These are phyloP conservation scores for Macrosteles quadrilineatus DNA, from an alignment of 1,140 invertebrate species.

Conservation along the genomic window DNA sequence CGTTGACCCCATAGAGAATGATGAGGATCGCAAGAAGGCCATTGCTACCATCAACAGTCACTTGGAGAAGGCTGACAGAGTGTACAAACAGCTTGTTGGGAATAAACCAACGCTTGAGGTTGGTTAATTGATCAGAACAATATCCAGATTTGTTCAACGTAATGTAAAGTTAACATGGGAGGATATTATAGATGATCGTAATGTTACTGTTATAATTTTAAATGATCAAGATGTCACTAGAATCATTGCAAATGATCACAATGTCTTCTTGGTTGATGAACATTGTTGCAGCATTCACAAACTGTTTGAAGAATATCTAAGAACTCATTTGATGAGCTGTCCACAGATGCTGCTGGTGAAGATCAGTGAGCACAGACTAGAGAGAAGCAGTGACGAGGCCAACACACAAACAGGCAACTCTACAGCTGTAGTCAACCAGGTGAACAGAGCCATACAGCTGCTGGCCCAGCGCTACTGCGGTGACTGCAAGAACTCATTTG, in stretches of 20 bases:
- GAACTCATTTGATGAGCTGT: too few relatives aligned
- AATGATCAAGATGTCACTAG: too few relatives aligned
- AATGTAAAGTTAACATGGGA: neutral
- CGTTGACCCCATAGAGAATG: slow-evolving; percentile 95
- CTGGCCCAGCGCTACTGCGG: slow-evolving; percentile 92
- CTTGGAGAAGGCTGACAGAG: slow-evolving; percentile 91
- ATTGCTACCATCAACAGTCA: slow-evolving; percentile 50
- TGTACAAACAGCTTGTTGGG: slow-evolving; percentile 86
- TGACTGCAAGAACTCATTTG: slow-evolving; percentile 93
- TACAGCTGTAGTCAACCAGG: slow-evolving; percentile 44
- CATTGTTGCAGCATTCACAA: too few relatives aligned
- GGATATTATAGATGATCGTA: neutral
- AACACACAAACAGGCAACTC: slow-evolving; percentile 20
- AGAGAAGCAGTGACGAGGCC: slow-evolving; percentile 50
- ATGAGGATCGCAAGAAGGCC: slow-evolving; percentile 87
- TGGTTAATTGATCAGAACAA: slow-evolving; percentile 31
- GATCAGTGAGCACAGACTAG: slow-evolving; percentile 73
- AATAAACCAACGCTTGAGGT: slow-evolving; percentile 89
- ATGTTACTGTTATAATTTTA: too few relatives aligned
- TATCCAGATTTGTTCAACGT: too few relatives aligned
- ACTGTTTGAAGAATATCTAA: too few relatives aligned
- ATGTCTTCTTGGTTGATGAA: too few relatives aligned
- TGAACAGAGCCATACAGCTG: slow-evolving; percentile 82
- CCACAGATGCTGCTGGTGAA: slow-evolving; percentile 67
- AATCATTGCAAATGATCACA: too few relatives aligned